Evolutionary conservation across 2,113 vertebrate genomes (phyloP).

Genomic region (Aleadryas rufinucha): DNA sequence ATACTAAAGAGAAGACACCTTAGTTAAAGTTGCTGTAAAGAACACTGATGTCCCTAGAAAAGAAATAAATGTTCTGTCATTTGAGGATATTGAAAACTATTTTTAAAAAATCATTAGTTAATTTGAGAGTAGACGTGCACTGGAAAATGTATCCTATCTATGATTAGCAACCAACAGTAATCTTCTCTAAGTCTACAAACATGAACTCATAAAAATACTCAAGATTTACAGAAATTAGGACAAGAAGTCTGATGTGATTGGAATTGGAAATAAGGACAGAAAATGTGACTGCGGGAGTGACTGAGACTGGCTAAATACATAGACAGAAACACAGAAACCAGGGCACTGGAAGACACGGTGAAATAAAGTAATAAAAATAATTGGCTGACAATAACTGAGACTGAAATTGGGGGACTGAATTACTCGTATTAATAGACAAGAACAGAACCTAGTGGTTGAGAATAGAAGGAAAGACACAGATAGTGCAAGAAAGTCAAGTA

Average conservation of each 20-base stretch:
- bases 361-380: neutral
- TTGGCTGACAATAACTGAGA: neutral
- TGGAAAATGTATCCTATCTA: neutral
- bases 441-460: neutral
- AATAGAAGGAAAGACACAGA: neutral
- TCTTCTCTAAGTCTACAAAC: neutral
- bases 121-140: neutral
- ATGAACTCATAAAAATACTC: neutral
- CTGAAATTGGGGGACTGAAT: neutral
- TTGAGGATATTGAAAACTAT: slow-evolving; percentile 1
- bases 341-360: neutral
- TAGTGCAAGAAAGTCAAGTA: neutral
- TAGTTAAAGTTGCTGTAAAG: neutral
- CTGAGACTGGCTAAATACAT: neutral
- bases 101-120: neutral
- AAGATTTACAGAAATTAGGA: neutral
- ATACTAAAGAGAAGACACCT: neutral
- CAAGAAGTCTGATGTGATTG: neutral
- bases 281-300: neutral
- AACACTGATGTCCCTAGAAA: neutral
- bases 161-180: neutral
- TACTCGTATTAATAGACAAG: neutral
- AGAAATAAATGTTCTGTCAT: neutral
- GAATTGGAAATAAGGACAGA: neutral
- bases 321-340: neutral